These are phyloP conservation scores for Agrotis segetum DNA, from an alignment of 2,888 invertebrate species.

Conservation along the genomic window DNA sequence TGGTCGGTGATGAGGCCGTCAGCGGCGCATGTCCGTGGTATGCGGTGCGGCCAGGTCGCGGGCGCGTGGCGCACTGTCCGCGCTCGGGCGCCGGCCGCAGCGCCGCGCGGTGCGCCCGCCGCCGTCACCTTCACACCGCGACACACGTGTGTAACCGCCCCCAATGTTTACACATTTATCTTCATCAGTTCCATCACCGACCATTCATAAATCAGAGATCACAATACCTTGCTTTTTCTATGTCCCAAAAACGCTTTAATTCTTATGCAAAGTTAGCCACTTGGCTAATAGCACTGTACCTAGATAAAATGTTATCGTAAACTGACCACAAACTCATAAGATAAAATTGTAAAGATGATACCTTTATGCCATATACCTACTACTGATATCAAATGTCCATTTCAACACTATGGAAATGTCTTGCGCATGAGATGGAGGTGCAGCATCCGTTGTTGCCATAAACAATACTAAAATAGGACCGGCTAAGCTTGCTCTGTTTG, in stretches of 20 bases:
- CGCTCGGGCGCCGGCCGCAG: constrained; percentile 48
- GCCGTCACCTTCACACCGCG: constrained; percentile 75
- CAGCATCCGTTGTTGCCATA: constrained; percentile 86
- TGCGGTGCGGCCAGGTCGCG: constrained; percentile 83
- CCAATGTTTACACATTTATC: constrained; percentile 72
- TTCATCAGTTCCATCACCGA: constrained; percentile 60
- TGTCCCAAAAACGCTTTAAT: constrained; percentile 20
- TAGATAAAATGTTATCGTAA: constrained; percentile 53
- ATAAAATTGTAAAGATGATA: constrained; percentile 18
- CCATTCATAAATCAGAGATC: constrained; percentile 62
- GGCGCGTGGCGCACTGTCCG: constrained; percentile 86
- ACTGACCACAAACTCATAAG: constrained; percentile 50
- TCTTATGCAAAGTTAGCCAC: constrained; percentile 30
- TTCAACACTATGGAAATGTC: constrained; percentile 44
- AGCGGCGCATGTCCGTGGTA: constrained; percentile 74
- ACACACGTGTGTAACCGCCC: constrained; percentile 70
- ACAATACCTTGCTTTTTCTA: constrained; percentile 22
- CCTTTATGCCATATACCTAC: constrained; percentile 31
- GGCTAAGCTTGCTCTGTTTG: constrained; percentile 78
- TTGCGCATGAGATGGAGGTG: constrained; percentile 69
- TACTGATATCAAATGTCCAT: constrained; percentile 43
- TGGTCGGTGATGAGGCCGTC: constrained; percentile 48
- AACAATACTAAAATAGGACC: constrained; percentile 86
- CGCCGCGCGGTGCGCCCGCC: constrained; percentile 66
- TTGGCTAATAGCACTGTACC: constrained; percentile 25